A percentile compares a stretch with the other conserved stretches of the same genome.
phyloP scores from a whole-genome alignment of 1,140 invertebrate genomes.

The Meloidogyne floridensis region DNA sequence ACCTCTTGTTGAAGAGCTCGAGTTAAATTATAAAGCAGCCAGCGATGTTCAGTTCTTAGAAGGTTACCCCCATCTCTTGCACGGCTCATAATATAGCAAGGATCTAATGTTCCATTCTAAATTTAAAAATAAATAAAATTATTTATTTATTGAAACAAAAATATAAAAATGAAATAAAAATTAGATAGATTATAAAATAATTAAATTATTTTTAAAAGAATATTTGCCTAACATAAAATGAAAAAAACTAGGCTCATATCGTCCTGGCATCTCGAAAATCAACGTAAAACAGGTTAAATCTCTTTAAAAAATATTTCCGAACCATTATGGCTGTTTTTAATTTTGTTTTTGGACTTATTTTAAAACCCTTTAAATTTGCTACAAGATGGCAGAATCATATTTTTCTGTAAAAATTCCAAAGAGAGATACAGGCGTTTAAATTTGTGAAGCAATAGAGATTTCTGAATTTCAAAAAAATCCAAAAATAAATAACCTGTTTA shows the following conservation, averaged over 20 bases:
- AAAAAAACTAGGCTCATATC: too few relatives aligned
- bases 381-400: too few relatives aligned
- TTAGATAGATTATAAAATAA: too few relatives aligned
- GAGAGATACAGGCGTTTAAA: background rate
- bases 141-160: background rate
- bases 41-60: constrained; percentile 52
- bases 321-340: too few relatives aligned
- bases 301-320: too few relatives aligned
- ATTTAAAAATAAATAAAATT: background rate
- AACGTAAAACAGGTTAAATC: too few relatives aligned
- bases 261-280: too few relatives aligned
- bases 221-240: too few relatives aligned
- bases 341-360: too few relatives aligned
- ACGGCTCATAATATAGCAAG: constrained; percentile 60
- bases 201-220: too few relatives aligned
- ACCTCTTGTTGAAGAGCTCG: constrained; percentile 58
- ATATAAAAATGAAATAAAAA: background rate
- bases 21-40: constrained; percentile 60
- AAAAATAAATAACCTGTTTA: constrained; percentile 49
- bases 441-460: background rate
- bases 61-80: constrained; percentile 58
- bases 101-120: constrained; percentile 56
- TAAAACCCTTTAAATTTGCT: too few relatives aligned
- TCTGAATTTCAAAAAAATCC: background rate
- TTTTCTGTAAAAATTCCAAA: too few relatives aligned